Percentiles rank a stretch among this genome's conserved stretches.
phyloP scores from a whole-genome alignment of 2,113 vertebrate species.

The Mirounga angustirostris region DNA sequence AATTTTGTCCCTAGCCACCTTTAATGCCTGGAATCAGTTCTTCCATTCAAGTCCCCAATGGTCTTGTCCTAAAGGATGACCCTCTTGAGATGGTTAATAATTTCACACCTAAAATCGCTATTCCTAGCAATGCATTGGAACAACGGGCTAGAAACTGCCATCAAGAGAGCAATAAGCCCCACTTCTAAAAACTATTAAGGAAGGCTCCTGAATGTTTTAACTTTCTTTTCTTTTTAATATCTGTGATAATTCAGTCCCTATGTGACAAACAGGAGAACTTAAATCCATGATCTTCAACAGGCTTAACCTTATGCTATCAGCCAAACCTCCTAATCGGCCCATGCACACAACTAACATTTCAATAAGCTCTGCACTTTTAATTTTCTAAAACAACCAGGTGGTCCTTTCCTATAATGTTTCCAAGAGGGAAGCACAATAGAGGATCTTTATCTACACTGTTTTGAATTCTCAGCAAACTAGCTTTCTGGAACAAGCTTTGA shows the following conservation, averaged over 20 bases:
- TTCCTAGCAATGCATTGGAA: conserved; percentile 60
- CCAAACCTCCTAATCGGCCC: neutral
- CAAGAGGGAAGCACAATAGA: conserved; percentile 3
- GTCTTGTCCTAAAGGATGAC: conserved; percentile 64
- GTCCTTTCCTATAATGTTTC: neutral
- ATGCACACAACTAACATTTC: neutral
- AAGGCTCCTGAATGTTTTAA: conserved; percentile 23
- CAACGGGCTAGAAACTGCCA: conserved; percentile 62
- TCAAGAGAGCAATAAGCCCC: conserved; percentile 70
- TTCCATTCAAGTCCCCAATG: neutral
- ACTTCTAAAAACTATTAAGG: conserved; percentile 71
- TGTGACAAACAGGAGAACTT: conserved; percentile 14
- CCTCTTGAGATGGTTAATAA: conserved; percentile 69
- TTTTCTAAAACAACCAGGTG: neutral
- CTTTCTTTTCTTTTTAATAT: conserved; percentile 67
- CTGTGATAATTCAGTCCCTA: conserved; percentile 45
- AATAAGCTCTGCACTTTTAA: conserved; percentile 15
- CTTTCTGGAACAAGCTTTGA: conserved; percentile 32
- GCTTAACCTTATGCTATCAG: neutral
- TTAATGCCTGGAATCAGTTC: conserved; percentile 7
- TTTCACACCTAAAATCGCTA: conserved; percentile 52
- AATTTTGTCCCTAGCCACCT: neutral
- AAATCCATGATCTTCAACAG: conserved; percentile 31
- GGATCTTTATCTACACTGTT: neutral
- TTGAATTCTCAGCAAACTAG: neutral